Evolutionary conservation across 1,140 invertebrate genomes (phyloP), one percentile per base, ranked within the genome.

Genomic region (Bombus sylvicola): DNA sequence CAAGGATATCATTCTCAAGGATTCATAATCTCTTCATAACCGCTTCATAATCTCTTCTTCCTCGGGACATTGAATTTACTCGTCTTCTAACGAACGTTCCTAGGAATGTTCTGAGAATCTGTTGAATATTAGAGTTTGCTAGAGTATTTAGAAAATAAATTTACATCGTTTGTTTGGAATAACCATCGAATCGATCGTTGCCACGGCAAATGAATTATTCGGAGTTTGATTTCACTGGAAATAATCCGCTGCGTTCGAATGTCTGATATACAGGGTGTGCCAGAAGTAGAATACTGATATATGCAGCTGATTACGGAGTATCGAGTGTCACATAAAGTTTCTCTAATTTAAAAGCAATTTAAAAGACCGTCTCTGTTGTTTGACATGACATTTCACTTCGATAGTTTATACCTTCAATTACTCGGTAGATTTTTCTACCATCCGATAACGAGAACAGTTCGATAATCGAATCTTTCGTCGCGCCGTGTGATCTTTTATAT

Each of bases 1-100:
- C 86, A 78, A 53, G 75, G 43, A 41, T 18, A 12, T 41, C 13
- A 57, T 75, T 71, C 47, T 81, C 88, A 87, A 89, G 88, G 85
- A 57, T 77, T 31, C 28, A n/a, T 53, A 53, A 53, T 53, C 18
- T 53, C 47, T 53, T 53, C 47, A 6, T 53, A 53, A 47, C 22
- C 37, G 18, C 64, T 34, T 79, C 47, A 2, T 22, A 59, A 41
- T 72, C 5, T 41, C 34, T 62, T 18, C 41, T 28, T 73, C 28
- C 34, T 41, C 73, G 81, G 68, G 83, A 69, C 88, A 34, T 90
- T 78, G 77, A 31, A 31, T 66, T 31, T 15, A n/a, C 62, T 66
- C 15, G 47, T 22, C 47, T 22, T 22, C 6, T 53, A 53, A 22
- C 18, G 47, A 53, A 53, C 47, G 18, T 53, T 8, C 47, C 57